Conservation (phyloP, 2,113 vertebrate genomes). For the Festucalex cinctus region DNA sequence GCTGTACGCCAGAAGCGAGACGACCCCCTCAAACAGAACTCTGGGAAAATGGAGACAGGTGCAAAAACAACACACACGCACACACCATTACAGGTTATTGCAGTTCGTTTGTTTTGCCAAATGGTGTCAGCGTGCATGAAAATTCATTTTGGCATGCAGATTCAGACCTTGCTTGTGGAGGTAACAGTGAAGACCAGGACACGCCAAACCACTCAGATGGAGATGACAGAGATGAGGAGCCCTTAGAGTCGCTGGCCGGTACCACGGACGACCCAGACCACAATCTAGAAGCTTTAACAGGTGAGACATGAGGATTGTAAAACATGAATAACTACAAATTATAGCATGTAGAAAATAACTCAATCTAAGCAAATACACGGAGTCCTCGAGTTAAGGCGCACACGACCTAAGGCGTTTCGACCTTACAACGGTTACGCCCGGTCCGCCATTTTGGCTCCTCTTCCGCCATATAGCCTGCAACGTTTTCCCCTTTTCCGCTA, state of each 20-base stretch:
- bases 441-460: no score
- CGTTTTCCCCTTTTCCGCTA: no score
- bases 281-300: slow-evolving; percentile 67
- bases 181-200: slow-evolving; percentile 54
- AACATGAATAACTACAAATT: not conserved
- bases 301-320: slow-evolving; percentile 24
- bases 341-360: no score
- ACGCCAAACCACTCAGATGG: slow-evolving; percentile 61
- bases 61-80: slow-evolving; percentile 15
- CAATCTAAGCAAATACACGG: no score
- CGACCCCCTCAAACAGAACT: slow-evolving; percentile 81
- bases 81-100: slow-evolving; percentile 10
- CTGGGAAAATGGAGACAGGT: slow-evolving; percentile 84
- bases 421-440: no score
- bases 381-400: no score
- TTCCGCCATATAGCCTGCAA: no score
- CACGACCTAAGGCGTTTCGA: no score
- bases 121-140: slow-evolving; percentile 9
- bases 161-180: slow-evolving; percentile 64
- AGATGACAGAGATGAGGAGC: slow-evolving; percentile 66
- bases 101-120: slow-evolving; percentile 20
- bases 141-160: slow-evolving; percentile 43
- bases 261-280: slow-evolving; percentile 66
- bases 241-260: slow-evolving; percentile 59
- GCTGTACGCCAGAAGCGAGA: slow-evolving; percentile 78